Percentiles rank a stretch among this genome's conserved stretches.
These are phyloP conservation scores for Tichodroma muraria DNA, from an alignment of 2,113 vertebrate species.

Conservation along the genomic window DNA sequence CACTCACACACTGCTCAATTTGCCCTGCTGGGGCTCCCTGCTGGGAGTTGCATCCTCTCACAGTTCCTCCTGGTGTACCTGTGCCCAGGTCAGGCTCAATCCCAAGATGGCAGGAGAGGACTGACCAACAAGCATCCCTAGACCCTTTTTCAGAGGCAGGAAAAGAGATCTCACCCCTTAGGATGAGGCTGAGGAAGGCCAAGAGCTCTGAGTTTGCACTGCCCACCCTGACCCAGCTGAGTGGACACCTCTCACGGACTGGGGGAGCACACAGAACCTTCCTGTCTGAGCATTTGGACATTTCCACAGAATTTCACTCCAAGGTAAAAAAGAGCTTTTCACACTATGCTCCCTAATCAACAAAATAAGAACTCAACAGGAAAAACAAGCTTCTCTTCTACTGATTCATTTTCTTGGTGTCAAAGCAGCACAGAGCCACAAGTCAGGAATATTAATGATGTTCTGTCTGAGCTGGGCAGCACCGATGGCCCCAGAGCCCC, in stretches of 20 bases:
- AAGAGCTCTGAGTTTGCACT: rapidly evolving
- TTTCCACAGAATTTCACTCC: background rate
- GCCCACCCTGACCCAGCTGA: background rate
- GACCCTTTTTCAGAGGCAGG: background rate
- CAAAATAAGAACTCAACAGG: background rate
- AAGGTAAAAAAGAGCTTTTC: background rate
- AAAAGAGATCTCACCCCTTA: background rate
- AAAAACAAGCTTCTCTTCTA: background rate
- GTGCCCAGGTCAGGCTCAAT: background rate
- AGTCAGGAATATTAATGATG: background rate
- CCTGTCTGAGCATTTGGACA: background rate
- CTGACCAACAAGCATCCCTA: rapidly evolving
- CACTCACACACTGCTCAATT: background rate
- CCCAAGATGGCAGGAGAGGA: rapidly evolving
- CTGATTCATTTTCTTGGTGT: background rate
- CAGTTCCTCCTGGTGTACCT: background rate
- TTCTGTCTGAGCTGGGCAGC: background rate
- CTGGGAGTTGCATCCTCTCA: rapidly evolving
- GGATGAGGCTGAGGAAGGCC: rapidly evolving
- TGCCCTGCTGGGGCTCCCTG: background rate
- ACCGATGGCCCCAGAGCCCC: background rate
- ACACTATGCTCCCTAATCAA: background rate
- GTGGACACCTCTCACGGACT: background rate
- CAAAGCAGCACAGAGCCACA: background rate
- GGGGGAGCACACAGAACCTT: background rate